Percentiles rank a stretch among this genome's conserved stretches.
Evolutionary conservation across 2,797 vertebrate genomes (phyloP).

Genomic region (Myripristis jacobus): DNA sequence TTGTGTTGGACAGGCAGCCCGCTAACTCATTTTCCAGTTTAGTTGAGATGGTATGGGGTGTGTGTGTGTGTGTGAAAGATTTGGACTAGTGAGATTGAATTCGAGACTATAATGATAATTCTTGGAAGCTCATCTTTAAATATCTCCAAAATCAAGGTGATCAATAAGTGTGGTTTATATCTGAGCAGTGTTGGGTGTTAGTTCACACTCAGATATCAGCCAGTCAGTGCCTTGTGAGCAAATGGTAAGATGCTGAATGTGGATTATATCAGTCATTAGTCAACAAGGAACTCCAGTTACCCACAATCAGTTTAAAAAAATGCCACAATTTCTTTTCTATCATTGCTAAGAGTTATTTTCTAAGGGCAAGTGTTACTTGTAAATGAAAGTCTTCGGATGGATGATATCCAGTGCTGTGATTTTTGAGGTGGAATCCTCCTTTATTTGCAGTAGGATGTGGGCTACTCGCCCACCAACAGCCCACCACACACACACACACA

Average conservation of each 20-base stretch:
- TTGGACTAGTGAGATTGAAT: too few relatives aligned
- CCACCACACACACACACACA: not conserved
- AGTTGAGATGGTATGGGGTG: slow-evolving; percentile 33
- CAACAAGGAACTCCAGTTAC: not conserved
- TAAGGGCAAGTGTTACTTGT: not conserved
- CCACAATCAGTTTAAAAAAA: not conserved
- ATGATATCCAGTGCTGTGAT: not conserved
- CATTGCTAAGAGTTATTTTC: not conserved
- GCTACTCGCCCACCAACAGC: not conserved
- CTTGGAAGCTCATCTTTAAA: slow-evolving; percentile 68
- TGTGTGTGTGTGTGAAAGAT: slow-evolving; percentile 4
- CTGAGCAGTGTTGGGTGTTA: slow-evolving; percentile 39
- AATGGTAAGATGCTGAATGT: too few relatives aligned
- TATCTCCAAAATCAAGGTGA: slow-evolving; percentile 56
- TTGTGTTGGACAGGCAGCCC: slow-evolving; percentile 28
- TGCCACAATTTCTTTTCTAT: not conserved
- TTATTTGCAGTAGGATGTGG: slow-evolving; percentile 30
- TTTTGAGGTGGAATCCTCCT: slow-evolving; percentile 10
- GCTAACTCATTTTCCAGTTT: slow-evolving; percentile 47
- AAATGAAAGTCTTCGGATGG: not conserved
- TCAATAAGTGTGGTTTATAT: slow-evolving; percentile 47
- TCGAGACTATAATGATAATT: slow-evolving; percentile 71
- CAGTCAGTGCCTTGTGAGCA: not conserved
- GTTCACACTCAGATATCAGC: slow-evolving; percentile 47
- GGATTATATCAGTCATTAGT: too few relatives aligned